Evolutionary conservation across 2,113 vertebrate species (phyloP).

Genomic region (Scopus umbretta): DNA sequence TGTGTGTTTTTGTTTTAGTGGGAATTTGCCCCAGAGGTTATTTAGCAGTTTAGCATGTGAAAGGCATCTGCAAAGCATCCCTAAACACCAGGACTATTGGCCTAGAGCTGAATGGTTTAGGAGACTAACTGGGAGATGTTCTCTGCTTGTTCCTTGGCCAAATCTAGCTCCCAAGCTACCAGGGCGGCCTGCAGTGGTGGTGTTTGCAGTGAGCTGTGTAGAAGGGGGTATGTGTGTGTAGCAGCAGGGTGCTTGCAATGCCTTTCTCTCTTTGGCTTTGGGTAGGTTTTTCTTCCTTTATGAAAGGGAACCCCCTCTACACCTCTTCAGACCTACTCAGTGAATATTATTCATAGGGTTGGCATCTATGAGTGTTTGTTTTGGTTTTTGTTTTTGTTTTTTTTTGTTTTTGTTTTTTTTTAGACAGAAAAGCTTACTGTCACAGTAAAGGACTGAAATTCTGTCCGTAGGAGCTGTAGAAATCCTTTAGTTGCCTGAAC

Average conservation of each 20-base stretch:
- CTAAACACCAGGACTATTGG: conserved; percentile 7
- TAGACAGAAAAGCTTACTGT: background rate
- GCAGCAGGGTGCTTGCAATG: background rate
- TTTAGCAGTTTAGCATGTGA: conserved; percentile 58
- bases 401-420: no score
- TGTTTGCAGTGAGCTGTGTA: background rate
- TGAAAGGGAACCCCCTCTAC: background rate
- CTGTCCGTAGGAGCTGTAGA: background rate
- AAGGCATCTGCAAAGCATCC: conserved; percentile 4
- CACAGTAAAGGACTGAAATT: background rate
- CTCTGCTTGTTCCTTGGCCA: background rate
- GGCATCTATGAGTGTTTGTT: background rate
- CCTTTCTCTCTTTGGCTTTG: background rate
- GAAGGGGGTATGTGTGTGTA: background rate
- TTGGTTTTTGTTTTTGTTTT: no score
- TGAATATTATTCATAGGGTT: background rate
- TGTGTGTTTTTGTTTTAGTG: conserved; percentile 43
- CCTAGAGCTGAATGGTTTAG: background rate
- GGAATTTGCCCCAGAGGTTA: conserved; percentile 57
- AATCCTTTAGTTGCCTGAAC: background rate
- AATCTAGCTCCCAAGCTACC: background rate
- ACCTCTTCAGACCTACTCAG: background rate
- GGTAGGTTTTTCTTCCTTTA: background rate
- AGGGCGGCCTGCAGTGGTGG: background rate
- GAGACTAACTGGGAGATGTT: background rate